A percentile compares a stretch with the other conserved stretches of the same genome.
These are phyloP conservation scores for Actinia equina DNA, from an alignment of 64 coral and sea anemone species.

Conservation along the genomic window DNA sequence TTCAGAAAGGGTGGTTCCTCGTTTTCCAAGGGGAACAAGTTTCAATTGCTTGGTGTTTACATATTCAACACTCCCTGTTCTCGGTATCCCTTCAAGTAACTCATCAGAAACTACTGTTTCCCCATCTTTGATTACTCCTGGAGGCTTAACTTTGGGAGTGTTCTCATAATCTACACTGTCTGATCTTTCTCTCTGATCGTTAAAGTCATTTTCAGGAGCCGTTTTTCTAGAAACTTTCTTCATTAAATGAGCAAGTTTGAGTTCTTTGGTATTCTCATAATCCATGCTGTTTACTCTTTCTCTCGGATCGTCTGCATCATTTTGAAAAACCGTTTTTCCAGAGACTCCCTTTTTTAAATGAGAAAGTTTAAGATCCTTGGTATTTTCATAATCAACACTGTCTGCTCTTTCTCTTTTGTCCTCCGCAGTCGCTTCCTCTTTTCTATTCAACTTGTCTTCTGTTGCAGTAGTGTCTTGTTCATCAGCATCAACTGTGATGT, in stretches of 20 bases:
- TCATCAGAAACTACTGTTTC: not conserved
- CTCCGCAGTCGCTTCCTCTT: not conserved
- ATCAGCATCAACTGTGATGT: not conserved
- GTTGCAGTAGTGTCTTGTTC: not conserved
- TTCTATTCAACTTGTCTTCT: not conserved
- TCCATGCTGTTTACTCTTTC: not conserved
- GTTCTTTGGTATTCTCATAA: slow-evolving; percentile 10
- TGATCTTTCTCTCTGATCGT: not conserved
- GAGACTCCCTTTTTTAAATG: not conserved
- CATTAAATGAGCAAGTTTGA: not conserved
- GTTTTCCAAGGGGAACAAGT: not conserved
- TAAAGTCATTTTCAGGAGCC: not conserved
- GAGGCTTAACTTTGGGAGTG: not conserved
- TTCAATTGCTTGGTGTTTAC: not conserved
- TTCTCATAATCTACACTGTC: slow-evolving; percentile 6
- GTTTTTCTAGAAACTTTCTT: not conserved
- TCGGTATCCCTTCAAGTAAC: not conserved
- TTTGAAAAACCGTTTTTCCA: not conserved
- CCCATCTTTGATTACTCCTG: not conserved
- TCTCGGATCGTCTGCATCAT: not conserved
- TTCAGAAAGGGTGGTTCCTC: not conserved
- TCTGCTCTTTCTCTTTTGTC: not conserved
- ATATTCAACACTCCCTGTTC: not conserved
- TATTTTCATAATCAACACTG: not conserved
- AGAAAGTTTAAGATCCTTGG: not conserved